Evolutionary conservation across 2,113 vertebrate species (phyloP).

Genomic region (Leptodactylus fuscus): DNA sequence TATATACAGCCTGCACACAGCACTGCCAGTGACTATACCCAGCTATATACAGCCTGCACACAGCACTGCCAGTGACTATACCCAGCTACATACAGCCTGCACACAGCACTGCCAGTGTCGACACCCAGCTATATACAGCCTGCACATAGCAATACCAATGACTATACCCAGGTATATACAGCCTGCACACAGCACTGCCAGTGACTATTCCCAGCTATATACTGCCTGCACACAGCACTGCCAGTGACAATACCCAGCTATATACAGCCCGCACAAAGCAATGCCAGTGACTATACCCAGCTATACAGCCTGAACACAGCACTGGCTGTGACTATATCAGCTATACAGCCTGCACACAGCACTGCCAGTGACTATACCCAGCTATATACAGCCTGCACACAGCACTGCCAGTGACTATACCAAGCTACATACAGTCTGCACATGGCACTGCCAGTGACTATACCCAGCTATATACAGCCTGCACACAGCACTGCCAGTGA

Average conservation of each 20-base stretch:
- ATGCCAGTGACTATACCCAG: background rate
- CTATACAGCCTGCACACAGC: no score
- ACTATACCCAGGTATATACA: background rate
- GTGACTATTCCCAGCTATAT: background rate
- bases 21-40: background rate
- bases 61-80: background rate
- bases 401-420: background rate
- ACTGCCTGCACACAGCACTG: background rate
- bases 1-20: background rate
- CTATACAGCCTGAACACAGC: background rate
- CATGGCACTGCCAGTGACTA: background rate
- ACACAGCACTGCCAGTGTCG: background rate
- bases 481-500: no score
- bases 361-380: background rate
- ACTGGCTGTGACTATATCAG: background rate
- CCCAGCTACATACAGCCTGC: no score
- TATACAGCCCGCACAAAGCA: background rate
- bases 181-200: background rate
- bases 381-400: no score
- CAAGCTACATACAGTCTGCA: no score
- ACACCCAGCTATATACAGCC: no score
- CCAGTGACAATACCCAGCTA: background rate
- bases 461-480: no score
- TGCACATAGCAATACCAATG: background rate
- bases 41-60: background rate